Evolutionary conservation across 2,888 invertebrate species (phyloP), one percentile per base, ranked within the genome.

Genomic region (Lithosia quadra): DNA sequence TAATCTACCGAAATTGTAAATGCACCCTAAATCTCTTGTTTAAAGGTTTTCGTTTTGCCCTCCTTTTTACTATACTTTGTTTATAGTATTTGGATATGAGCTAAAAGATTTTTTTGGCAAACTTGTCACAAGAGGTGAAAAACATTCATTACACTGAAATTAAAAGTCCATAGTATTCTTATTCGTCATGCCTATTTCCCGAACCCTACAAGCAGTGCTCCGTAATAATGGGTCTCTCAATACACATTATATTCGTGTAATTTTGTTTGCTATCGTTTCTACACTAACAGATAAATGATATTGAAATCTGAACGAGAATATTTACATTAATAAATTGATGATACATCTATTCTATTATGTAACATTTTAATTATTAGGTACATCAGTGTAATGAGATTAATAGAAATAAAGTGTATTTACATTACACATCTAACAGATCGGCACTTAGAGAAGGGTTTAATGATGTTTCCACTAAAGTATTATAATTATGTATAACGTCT

Each of bases 381-480:
- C 15, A 39, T 49, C 49, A 49, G 49, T 49, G 49, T 3, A 49
- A 49, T 49, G 18, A n/a, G 49, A 49, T 49, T 49, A 9, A 5
- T 49, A 49, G n/a, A 49, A n/a, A 49, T 49, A n/a, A 11, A 28
- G 58, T 59, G 33, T 59, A 59, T 59, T 34, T 59, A 59, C 33
- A 58, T n/a, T n/a, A n/a, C n/a, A n/a, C n/a, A n/a, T n/a, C n/a
- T n/a, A n/a, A n/a, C n/a, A n/a, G 4, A 15, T 15, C 39, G 39
- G 15, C 39, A 13, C 15, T 7, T 43, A n/a, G 49, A 1, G 39
- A 22, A 18, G 4, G 24, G 9, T 24, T 39, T 39, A 22, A 1
- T 39, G 22, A 9, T 36, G 39, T 22, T 39, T 39, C 22, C 39
- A 60, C 22, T 39, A 22, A 39, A 60, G 39, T 60, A 60, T 18